phyloP scores from a whole-genome alignment of 2,797 vertebrate species.

The Sylvilagus floridanus region DNA sequence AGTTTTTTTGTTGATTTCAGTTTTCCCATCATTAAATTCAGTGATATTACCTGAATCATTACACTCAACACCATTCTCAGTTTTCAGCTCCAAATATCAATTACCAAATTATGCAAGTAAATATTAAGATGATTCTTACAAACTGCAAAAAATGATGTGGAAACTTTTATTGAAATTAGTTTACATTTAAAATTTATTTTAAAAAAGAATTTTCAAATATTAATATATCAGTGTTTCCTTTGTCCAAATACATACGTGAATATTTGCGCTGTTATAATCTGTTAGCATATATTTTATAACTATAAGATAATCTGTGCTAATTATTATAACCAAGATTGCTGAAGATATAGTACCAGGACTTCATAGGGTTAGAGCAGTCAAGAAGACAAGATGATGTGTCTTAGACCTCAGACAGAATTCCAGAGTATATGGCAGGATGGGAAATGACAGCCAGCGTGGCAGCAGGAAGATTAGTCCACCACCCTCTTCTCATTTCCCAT shows the following conservation, averaged over 20 bases:
- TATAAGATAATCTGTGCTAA: background rate
- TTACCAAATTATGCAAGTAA: background rate
- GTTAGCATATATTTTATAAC: background rate
- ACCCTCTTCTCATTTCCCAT: background rate
- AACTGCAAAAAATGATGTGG: background rate
- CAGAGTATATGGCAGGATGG: background rate
- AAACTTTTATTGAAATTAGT: background rate
- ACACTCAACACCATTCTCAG: background rate
- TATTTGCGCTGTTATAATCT: background rate
- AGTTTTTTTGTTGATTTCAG: background rate
- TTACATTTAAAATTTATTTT: conserved; percentile 35
- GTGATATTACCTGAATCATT: background rate
- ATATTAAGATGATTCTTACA: background rate
- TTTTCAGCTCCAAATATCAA: background rate
- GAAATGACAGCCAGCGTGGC: background rate
- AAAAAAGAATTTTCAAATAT: background rate
- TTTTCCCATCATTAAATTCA: background rate
- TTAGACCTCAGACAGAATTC: background rate
- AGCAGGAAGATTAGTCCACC: background rate
- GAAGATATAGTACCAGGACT: background rate
- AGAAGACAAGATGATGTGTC: background rate
- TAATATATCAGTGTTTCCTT: background rate
- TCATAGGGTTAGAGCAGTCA: accelerated
- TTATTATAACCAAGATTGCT: background rate
- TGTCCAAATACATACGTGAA: background rate